These are phyloP conservation scores for Morpho helenor DNA, from an alignment of 2,888 invertebrate species.

Conservation along the genomic window DNA sequence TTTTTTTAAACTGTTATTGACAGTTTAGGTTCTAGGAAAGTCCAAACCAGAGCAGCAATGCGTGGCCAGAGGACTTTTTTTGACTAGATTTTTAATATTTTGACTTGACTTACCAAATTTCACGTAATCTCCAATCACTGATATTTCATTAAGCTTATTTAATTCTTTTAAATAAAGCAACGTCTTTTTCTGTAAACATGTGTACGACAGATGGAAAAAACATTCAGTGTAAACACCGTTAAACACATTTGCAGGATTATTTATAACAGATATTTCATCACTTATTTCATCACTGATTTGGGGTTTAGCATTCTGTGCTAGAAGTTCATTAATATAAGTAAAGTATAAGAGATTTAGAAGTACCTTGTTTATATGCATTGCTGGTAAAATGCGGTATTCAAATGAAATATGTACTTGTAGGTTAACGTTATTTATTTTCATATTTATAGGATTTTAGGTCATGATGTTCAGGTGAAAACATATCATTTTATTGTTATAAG, in stretches of 20 bases:
- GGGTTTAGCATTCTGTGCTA: conserved; percentile 25
- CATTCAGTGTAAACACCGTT: conserved; percentile 77
- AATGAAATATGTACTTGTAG: conserved; percentile 47
- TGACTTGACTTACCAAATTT: conserved; percentile 64
- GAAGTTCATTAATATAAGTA: conserved; percentile 33
- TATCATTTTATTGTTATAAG: conserved; percentile 40
- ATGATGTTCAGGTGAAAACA: conserved; percentile 52
- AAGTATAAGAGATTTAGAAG: conserved; percentile 33
- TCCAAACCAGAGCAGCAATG: no score
- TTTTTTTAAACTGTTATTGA: no score
- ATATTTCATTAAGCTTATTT: conserved; percentile 72
- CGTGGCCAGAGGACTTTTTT: no score
- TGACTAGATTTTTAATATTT: neutral
- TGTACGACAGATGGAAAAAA: conserved; percentile 74
- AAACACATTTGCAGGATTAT: conserved; percentile 54
- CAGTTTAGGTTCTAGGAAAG: no score
- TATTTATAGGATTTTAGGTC: conserved; percentile 60
- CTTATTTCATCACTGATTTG: conserved; percentile 27
- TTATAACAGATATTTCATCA: conserved; percentile 24
- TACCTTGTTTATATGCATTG: conserved; percentile 46
- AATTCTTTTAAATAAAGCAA: conserved; percentile 76
- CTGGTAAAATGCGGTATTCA: conserved; percentile 27
- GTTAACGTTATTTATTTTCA: conserved; percentile 62
- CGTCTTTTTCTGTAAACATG: conserved; percentile 79
- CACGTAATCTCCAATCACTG: conserved; percentile 75